Evolutionary conservation across 2,113 vertebrate species (phyloP).

Genomic region (Ptilorrhoa leucosticta): DNA sequence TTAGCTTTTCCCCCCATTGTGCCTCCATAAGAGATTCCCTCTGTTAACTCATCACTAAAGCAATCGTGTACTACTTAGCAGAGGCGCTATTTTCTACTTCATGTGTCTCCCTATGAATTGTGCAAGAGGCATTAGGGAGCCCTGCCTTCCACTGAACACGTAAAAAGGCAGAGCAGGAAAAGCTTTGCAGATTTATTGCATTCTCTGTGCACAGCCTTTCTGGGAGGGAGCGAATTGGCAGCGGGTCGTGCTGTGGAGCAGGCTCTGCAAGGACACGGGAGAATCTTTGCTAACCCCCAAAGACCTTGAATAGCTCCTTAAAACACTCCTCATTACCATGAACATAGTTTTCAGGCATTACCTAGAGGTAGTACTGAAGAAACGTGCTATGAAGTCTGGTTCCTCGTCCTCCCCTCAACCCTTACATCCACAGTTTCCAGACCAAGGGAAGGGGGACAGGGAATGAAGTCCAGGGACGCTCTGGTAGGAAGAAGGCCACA

Average conservation of each 20-base stretch:
- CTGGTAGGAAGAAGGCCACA: neutral
- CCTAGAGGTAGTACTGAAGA: neutral
- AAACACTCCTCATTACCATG: neutral
- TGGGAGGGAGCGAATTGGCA: neutral
- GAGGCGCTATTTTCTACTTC: conserved; percentile 51
- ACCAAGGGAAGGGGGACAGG: neutral
- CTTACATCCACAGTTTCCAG: neutral
- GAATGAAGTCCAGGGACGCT: neutral
- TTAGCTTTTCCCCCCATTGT: neutral
- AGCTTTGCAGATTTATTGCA: conserved; percentile 4
- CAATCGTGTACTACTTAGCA: conserved; percentile 30
- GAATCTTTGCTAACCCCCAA: neutral
- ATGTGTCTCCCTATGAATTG: conserved; percentile 39
- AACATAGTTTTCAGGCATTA: neutral
- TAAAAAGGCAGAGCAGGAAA: conserved; percentile 28
- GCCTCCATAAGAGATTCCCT: conserved; percentile 28
- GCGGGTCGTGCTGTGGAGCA: neutral
- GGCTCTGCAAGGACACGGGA: neutral
- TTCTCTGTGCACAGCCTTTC: neutral
- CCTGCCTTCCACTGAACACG: neutral
- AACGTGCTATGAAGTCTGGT: neutral
- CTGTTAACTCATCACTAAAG: conserved; percentile 33
- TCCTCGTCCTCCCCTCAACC: neutral
- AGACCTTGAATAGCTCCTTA: neutral
- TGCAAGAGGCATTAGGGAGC: conserved; percentile 38